phyloP scores from a whole-genome alignment of 2,113 vertebrate genomes.

The Brachionichthys hirsutus region DNA sequence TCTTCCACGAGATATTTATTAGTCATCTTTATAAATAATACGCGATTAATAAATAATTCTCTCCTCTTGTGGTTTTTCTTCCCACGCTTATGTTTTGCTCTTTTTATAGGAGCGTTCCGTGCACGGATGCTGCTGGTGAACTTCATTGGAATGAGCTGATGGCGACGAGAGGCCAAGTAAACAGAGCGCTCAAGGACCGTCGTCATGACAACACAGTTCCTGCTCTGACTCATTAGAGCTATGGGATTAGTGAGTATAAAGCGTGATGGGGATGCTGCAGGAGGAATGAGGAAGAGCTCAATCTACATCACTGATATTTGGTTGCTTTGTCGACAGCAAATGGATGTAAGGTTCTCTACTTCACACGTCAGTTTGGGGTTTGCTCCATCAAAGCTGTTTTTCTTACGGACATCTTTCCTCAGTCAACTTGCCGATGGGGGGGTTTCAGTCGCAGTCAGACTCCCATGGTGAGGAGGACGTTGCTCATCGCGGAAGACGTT shows the following conservation, averaged over 20 bases:
- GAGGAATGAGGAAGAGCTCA: conserved; percentile 9
- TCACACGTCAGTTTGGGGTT: no score
- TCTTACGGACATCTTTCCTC: no score
- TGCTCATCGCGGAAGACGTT: no score
- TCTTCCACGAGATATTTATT: no score
- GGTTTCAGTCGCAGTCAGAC: conserved; percentile 1
- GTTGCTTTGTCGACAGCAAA: no score
- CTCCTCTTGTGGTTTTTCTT: neutral
- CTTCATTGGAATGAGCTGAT: conserved; percentile 10
- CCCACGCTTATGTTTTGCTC: neutral
- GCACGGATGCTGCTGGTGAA: neutral
- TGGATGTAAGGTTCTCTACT: no score
- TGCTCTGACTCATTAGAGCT: conserved; percentile 40
- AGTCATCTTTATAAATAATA: no score
- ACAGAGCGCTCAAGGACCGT: conserved; percentile 37
- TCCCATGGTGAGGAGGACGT: conserved; percentile 6
- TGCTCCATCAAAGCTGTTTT: neutral
- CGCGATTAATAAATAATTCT: no score
- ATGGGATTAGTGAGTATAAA: conserved; percentile 27
- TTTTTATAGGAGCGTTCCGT: conserved; percentile 18
- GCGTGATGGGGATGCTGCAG: neutral
- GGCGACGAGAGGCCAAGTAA: conserved; percentile 27
- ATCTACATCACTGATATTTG: conserved; percentile 7
- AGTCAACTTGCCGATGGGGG: conserved; percentile 27
- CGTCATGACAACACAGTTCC: conserved; percentile 44